Conservation (phyloP, 2,888 invertebrate species). For the Margaritifera margaritifera region DNA sequence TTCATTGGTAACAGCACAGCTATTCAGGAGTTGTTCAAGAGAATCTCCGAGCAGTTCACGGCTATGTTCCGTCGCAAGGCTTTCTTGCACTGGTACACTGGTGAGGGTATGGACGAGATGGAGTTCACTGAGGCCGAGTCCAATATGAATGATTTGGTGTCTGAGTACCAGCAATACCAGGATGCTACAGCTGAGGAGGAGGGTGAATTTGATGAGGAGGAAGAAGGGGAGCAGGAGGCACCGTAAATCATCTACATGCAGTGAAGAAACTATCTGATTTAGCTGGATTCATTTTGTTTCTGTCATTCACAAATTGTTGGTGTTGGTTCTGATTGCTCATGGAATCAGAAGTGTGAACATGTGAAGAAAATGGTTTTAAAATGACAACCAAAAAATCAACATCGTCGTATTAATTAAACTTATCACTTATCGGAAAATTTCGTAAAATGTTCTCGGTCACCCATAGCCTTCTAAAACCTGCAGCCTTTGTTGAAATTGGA, state of each 20-base stretch:
- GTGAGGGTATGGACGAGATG: constrained; percentile 98
- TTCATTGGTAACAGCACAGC: constrained; percentile 81
- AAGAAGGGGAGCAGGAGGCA: constrained; percentile 31
- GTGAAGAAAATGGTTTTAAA: too few species aligned
- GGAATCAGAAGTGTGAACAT: too few species aligned
- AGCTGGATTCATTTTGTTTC: too few species aligned
- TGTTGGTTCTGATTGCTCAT: too few species aligned
- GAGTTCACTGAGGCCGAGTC: constrained; percentile 97
- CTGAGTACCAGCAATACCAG: constrained; percentile 73
- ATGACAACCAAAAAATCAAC: too few species aligned
- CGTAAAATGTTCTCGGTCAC: too few species aligned
- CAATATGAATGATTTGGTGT: constrained; percentile 84
- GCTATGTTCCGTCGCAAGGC: constrained; percentile 97
- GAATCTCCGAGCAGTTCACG: constrained; percentile 75
- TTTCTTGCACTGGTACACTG: constrained; percentile 97
- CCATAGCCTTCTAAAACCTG: too few species aligned
- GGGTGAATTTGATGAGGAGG: constrained; percentile 75
- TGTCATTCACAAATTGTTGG: too few species aligned
- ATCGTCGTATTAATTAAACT: too few species aligned
- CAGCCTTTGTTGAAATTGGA: too few species aligned
- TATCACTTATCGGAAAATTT: too few species aligned
- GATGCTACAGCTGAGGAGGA: constrained; percentile 77
- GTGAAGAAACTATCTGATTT: too few species aligned
- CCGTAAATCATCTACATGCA: constrained; percentile 13
- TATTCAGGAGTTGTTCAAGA: constrained; percentile 69